Percentiles rank a stretch among this genome's conserved stretches.
phyloP scores from a whole-genome alignment of 2,113 vertebrate genomes.

The Sterna hirundo region DNA sequence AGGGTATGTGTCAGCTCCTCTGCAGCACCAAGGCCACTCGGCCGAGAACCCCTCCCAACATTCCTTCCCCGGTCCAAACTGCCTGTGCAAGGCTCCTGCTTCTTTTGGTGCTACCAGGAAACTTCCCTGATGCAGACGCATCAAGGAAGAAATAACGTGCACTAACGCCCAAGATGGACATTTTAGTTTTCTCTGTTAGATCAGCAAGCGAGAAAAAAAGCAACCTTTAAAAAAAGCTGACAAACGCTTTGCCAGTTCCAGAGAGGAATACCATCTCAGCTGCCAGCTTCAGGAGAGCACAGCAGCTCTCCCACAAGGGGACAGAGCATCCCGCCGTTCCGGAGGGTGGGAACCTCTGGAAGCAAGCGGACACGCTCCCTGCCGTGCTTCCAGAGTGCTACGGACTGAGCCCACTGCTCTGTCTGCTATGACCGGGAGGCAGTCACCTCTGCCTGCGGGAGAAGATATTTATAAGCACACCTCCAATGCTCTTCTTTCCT shows the following conservation, averaged over 20 bases:
- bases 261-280: not conserved
- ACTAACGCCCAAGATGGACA: rapidly evolving
- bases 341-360: not conserved
- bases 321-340: not conserved
- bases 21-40: not conserved
- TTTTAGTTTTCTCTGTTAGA: rapidly evolving
- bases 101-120: not conserved
- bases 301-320: rapidly evolving
- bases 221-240: too few relatives aligned
- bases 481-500: not conserved
- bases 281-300: not conserved
- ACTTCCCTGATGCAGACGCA: not conserved
- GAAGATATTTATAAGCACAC: rapidly evolving
- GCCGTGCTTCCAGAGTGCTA: rapidly evolving
- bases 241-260: rapidly evolving
- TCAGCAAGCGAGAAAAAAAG: not conserved
- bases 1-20: not conserved
- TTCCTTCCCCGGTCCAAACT: not conserved
- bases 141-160: rapidly evolving
- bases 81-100: not conserved
- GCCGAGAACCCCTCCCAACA: not conserved
- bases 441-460: not conserved
- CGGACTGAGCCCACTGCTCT: not conserved
- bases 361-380: not conserved
- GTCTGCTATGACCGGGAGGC: not conserved